Conservation (phyloP, 1,140 invertebrate genomes). For the Brachionus paranguensis region DNA sequence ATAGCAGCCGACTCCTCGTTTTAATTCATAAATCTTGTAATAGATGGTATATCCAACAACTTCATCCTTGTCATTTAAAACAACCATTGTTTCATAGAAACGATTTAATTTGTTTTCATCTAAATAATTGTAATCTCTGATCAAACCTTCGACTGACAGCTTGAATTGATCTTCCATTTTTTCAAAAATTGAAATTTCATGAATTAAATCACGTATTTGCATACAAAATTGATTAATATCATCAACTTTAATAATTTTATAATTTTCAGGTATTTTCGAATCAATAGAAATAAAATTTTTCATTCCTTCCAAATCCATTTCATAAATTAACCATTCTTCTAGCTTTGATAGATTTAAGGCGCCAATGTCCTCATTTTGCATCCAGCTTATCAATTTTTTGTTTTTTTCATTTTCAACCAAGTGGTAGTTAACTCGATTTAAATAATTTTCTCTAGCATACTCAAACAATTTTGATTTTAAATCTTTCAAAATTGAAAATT, state of each 20-base stretch:
- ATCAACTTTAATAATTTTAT: neutral
- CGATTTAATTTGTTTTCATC: neutral
- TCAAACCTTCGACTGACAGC: neutral
- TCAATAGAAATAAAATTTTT: neutral
- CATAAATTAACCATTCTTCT: conserved; percentile 34
- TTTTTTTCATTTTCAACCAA: neutral
- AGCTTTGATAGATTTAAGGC: conserved; percentile 1
- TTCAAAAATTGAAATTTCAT: conserved; percentile 30
- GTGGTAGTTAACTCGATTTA: conserved; percentile 13
- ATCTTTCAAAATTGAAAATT: neutral
- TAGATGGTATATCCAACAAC: conserved; percentile 24
- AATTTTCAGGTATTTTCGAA: neutral
- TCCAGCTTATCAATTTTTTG: neutral
- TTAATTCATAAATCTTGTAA: conserved; percentile 6
- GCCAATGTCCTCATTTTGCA: neutral
- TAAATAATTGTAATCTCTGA: neutral
- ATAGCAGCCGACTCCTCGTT: conserved; percentile 10
- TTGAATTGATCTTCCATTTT: conserved; percentile 36
- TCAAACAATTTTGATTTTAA: neutral
- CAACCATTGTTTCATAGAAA: conserved; percentile 18
- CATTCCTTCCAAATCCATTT: conserved; percentile 14
- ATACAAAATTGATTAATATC: neutral
- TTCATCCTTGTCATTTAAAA: conserved; percentile 12
- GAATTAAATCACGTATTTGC: conserved; percentile 4
- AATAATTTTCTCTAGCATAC: neutral